A percentile compares a stretch with the other conserved stretches of the same genome.
Evolutionary conservation across 1,140 invertebrate species (phyloP).

Genomic region (Drosophila ogumai): DNA sequence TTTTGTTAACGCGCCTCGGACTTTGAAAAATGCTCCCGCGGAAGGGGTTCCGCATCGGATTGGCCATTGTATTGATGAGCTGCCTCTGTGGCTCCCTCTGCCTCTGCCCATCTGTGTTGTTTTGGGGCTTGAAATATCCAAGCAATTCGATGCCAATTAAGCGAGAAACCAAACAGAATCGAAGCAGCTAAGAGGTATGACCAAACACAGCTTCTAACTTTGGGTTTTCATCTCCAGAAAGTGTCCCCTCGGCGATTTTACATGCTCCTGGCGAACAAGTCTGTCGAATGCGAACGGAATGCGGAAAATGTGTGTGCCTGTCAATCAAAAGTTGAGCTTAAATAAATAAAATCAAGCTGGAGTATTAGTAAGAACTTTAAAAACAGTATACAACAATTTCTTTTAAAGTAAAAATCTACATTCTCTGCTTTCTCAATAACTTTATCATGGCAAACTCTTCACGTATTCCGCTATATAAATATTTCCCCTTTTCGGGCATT

Average conservation of each 20-base stretch:
- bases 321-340: not conserved
- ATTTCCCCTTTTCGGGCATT: not conserved
- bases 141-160: conserved; percentile 82
- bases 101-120: conserved; percentile 26
- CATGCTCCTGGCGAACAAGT: conserved; percentile 1
- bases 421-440: not conserved
- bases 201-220: conserved; percentile 25
- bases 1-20: conserved; percentile 81
- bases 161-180: conserved; percentile 36
- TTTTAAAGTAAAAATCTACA: not conserved
- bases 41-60: conserved; percentile 29
- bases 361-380: not conserved
- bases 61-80: conserved; percentile 79
- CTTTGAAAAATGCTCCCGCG: conserved; percentile 73
- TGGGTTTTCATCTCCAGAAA: conserved; percentile 5
- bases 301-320: not conserved
- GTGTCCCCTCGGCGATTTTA: not conserved
- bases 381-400: not conserved
- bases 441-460: not conserved
- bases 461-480: not conserved
- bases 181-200: not conserved
- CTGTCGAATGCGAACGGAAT: not conserved
- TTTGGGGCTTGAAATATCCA: conserved; percentile 69
- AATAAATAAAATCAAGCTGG: not conserved
- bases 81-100: conserved; percentile 10